phyloP scores from a whole-genome alignment of 2,888 invertebrate species.

The Megaustenia siamemsis region DNA sequence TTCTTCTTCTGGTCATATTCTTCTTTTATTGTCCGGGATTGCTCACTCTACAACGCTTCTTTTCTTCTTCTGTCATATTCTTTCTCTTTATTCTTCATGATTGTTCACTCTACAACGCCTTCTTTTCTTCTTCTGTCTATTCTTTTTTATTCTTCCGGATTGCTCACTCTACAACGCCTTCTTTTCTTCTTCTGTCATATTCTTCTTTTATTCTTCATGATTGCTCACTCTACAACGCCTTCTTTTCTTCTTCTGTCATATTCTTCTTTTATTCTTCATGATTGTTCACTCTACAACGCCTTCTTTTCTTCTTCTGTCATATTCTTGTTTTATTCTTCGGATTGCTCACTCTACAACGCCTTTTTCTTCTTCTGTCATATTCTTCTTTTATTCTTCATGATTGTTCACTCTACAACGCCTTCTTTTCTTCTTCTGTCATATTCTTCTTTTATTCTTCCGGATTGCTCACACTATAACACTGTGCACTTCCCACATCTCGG shows the following conservation, averaged over 20 bases:
- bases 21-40: neutral
- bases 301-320: neutral
- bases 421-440: neutral
- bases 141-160: too few relatives aligned
- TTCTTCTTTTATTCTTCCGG: neutral
- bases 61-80: neutral
- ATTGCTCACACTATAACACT: too few relatives aligned
- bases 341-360: neutral
- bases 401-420: too few relatives aligned
- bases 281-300: neutral
- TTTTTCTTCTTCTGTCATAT: neutral
- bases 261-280: too few relatives aligned
- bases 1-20: neutral
- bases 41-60: neutral
- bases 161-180: too few relatives aligned
- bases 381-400: neutral
- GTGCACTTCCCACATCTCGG: too few relatives aligned
- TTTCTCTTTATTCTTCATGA: neutral
- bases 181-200: too few relatives aligned
- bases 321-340: neutral
- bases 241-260: too few relatives aligned
- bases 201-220: too few relatives aligned
- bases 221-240: too few relatives aligned
- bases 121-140: neutral
- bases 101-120: neutral